Evolutionary conservation across 1,140 invertebrate species (phyloP).

Genomic region (Babylonia areolata): DNA sequence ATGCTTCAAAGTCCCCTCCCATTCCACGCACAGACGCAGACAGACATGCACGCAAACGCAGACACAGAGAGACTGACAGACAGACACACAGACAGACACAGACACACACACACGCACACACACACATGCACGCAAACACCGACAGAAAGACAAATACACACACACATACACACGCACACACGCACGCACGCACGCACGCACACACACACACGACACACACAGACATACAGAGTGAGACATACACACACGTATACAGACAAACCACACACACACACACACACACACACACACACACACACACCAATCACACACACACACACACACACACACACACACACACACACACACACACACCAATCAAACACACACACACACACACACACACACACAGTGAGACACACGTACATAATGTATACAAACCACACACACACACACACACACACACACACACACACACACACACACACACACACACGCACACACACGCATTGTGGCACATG

Average conservation of each 20-base stretch:
- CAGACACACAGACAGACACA: background rate
- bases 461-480: background rate
- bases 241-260: background rate
- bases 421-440: no score
- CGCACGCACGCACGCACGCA: slow-evolving; percentile 15
- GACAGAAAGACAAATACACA: background rate
- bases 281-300: no score
- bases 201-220: background rate
- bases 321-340: no score
- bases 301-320: no score
- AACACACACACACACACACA: slow-evolving; percentile 10
- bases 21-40: no score
- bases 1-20: no score
- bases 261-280: background rate
- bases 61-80: no score
- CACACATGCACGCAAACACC: slow-evolving; percentile 1
- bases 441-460: background rate
- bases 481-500: no score
- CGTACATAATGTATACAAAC: background rate
- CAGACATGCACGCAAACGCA: no score
- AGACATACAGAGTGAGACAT: no score
- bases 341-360: no score
- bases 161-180: slow-evolving; percentile 17
- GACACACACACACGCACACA: background rate
- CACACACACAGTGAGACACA: background rate